phyloP scores from a whole-genome alignment of 2,113 vertebrate genomes.

The Anser brachyrhynchus region DNA sequence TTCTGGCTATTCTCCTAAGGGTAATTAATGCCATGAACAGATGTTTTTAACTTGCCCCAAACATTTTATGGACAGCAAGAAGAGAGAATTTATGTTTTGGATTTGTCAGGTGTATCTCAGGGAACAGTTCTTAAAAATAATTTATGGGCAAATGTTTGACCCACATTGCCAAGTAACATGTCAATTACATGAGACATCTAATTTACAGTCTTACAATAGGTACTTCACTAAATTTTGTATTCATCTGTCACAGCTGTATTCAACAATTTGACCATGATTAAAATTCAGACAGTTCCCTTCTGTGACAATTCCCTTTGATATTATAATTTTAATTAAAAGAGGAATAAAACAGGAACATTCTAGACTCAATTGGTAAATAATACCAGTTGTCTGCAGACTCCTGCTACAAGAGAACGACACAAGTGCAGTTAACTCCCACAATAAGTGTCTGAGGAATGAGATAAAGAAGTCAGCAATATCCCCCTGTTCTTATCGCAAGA shows the following conservation, averaged over 20 bases:
- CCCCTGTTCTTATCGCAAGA: not conserved
- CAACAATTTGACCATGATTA: constrained; percentile 36
- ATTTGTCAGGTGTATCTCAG: not conserved
- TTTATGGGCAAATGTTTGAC: constrained; percentile 29
- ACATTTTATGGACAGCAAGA: not conserved
- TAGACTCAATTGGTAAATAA: not conserved
- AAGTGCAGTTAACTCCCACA: not conserved
- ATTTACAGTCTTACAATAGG: constrained; percentile 35
- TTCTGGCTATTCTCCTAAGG: not conserved
- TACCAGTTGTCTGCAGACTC: not conserved
- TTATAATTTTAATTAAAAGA: not conserved
- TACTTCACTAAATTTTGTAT: constrained; percentile 37
- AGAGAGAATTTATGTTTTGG: not conserved
- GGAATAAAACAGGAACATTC: not conserved
- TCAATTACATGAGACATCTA: constrained; percentile 14
- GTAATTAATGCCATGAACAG: not conserved
- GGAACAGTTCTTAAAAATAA: not conserved
- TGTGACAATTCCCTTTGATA: constrained; percentile 18
- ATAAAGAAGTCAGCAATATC: not conserved
- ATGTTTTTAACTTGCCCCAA: not conserved
- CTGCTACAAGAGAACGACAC: not conserved
- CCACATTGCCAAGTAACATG: not conserved
- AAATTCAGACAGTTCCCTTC: constrained; percentile 8
- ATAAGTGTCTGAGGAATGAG: not conserved
- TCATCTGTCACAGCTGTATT: constrained; percentile 41